Conservation (phyloP, 2,797 vertebrate species). For the Hoplostethus mediterraneus region DNA sequence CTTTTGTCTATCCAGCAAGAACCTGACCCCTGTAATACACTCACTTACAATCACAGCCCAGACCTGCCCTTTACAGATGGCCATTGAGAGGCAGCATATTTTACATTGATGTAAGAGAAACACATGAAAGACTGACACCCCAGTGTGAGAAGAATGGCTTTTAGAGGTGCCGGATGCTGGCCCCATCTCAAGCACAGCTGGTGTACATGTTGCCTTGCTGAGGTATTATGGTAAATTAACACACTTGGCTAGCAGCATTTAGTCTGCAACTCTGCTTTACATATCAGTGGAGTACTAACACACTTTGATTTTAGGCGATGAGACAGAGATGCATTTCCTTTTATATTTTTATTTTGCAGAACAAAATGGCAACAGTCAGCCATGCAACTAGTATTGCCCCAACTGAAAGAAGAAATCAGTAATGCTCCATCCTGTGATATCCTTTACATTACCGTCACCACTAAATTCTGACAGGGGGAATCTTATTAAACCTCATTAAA, state of each 20-base stretch:
- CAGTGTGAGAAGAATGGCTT: constrained; percentile 77
- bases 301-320: constrained; percentile 12
- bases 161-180: constrained; percentile 74
- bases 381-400: constrained; percentile 42
- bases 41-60: constrained; percentile 53
- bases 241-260: constrained; percentile 31
- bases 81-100: constrained; percentile 74
- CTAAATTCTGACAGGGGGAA: constrained; percentile 45
- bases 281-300: constrained; percentile 49
- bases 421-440: constrained; percentile 48
- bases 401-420: constrained; percentile 48
- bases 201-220: constrained; percentile 59
- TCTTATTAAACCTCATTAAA: constrained; percentile 56
- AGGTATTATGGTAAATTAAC: constrained; percentile 63
- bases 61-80: constrained; percentile 66
- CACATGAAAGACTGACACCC: constrained; percentile 79
- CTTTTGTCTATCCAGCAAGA: constrained; percentile 50
- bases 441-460: constrained; percentile 48
- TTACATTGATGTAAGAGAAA: constrained; percentile 74
- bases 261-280: constrained; percentile 44
- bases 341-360: constrained; percentile 45
- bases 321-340: constrained; percentile 18
- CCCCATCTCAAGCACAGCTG: constrained; percentile 83
- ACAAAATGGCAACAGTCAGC: constrained; percentile 57
- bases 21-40: constrained; percentile 62